These are phyloP conservation scores for Aphelocoma coerulescens DNA, from an alignment of 2,113 vertebrate genomes.

Conservation along the genomic window DNA sequence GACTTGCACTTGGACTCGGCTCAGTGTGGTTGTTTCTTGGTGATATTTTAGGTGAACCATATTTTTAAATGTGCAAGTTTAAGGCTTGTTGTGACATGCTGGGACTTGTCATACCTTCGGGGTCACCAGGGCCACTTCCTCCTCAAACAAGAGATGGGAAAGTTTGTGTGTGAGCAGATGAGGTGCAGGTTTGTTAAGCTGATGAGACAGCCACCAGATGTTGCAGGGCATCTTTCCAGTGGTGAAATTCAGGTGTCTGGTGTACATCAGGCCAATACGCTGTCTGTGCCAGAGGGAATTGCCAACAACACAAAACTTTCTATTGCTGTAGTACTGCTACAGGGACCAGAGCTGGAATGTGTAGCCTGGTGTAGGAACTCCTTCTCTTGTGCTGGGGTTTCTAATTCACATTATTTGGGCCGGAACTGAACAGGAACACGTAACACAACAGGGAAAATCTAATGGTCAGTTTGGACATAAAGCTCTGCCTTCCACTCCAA, in stretches of 20 bases:
- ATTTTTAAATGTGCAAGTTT: neutral
- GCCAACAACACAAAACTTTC: neutral
- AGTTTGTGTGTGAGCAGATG: neutral
- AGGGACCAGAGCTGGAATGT: neutral
- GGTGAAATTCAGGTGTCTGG: neutral
- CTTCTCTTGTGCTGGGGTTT: neutral
- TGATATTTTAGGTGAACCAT: neutral
- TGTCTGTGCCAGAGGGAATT: neutral
- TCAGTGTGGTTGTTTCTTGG: neutral
- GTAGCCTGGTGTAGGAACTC: fast-evolving
- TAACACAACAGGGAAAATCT: neutral
- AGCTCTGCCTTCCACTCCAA: neutral
- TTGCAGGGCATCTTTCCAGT: neutral
- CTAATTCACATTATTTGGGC: neutral
- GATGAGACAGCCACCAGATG: neutral
- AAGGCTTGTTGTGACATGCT: neutral
- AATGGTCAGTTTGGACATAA: neutral
- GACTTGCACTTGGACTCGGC: neutral
- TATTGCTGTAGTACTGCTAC: neutral
- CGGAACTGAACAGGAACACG: neutral
- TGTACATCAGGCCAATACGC: neutral
- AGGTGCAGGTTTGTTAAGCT: neutral
- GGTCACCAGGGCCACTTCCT: neutral
- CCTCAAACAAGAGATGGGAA: neutral
- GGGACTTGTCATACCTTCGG: neutral